A percentile compares a stretch with the other conserved stretches of the same genome.
phyloP scores from a whole-genome alignment of 2,113 vertebrate genomes.

The Odobenus rosmarus region DNA sequence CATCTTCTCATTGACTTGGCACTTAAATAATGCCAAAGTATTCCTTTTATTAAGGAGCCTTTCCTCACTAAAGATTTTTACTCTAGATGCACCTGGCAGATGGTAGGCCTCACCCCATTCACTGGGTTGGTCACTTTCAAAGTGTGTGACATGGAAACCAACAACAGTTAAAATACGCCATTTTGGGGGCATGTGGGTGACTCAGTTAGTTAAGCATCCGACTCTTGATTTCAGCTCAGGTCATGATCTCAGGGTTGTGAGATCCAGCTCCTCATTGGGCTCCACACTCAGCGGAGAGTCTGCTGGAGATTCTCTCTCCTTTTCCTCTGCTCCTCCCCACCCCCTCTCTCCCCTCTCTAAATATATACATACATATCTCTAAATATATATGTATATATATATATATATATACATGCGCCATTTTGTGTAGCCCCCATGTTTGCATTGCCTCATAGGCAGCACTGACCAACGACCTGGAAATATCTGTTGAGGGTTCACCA shows the following conservation, averaged over 20 bases:
- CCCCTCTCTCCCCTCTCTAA: no score
- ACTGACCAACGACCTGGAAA: background rate
- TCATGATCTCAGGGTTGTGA: background rate
- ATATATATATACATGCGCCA: fast-evolving
- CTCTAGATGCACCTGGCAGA: background rate
- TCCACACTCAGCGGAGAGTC: background rate
- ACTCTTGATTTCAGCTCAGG: background rate
- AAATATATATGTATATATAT: background rate
- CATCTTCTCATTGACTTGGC: background rate
- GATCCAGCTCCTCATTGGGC: background rate
- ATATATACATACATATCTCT: no score
- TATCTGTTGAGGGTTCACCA: background rate
- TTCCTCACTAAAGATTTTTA: background rate
- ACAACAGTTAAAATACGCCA: background rate
- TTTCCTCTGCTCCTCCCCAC: background rate
- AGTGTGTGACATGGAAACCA: background rate
- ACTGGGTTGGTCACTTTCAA: background rate
- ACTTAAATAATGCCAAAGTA: background rate
- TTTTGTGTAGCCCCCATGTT: background rate
- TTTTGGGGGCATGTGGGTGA: background rate
- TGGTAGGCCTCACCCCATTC: background rate
- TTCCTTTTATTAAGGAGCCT: background rate
- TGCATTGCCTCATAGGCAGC: background rate
- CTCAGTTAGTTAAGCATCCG: background rate
- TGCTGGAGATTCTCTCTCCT: background rate